phyloP scores from a whole-genome alignment of 2,888 invertebrate genomes.

The Acanthosepion lycidas region DNA sequence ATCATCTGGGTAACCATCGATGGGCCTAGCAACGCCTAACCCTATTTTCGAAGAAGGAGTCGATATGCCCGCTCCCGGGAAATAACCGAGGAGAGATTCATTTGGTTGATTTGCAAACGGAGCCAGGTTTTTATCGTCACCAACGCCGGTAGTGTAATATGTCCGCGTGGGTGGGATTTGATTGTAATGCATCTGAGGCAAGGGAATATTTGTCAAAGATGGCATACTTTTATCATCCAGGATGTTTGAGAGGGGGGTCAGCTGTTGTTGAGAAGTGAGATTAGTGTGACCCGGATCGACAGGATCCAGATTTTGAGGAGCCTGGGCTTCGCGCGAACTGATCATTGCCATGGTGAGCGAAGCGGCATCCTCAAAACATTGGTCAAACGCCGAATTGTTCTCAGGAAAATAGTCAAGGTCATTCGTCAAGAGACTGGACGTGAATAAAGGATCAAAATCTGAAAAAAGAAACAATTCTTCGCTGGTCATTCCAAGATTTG shows the following conservation, averaged over 20 bases:
- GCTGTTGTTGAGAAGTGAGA: neutral
- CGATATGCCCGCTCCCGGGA: neutral
- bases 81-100: neutral
- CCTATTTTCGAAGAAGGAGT: neutral
- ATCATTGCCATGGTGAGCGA: neutral
- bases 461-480: constrained; percentile 36
- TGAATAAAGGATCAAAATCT: constrained; percentile 33
- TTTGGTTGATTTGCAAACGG: neutral
- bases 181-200: neutral
- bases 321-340: neutral
- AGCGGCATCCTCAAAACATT: constrained; percentile 37
- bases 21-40: neutral
- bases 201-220: neutral
- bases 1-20: neutral
- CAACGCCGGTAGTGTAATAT: neutral
- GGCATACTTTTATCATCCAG: neutral
- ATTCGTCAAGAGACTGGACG: constrained; percentile 24
- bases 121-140: neutral
- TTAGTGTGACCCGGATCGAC: neutral
- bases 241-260: neutral
- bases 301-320: neutral
- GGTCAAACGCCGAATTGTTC: neutral
- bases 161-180: neutral
- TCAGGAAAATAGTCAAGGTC: neutral
- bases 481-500: neutral